Evolutionary conservation across 2,113 vertebrate genomes (phyloP).

Genomic region (Semnornis frantzii): DNA sequence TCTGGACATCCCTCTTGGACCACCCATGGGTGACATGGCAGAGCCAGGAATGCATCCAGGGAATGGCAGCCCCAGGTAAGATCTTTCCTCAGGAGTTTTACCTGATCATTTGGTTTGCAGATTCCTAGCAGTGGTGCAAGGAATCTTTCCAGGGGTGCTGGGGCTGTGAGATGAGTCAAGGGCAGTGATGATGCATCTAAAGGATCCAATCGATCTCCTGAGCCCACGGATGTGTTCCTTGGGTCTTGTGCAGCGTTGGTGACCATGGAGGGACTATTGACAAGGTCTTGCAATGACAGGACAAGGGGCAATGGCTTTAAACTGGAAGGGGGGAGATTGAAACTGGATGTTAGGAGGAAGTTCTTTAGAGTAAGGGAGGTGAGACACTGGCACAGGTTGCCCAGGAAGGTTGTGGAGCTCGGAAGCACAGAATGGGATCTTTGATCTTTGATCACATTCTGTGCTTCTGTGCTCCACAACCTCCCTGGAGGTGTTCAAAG

Average conservation of each 20-base stretch:
- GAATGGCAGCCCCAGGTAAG: neutral
- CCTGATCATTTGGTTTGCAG: neutral
- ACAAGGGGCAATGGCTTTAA: no score
- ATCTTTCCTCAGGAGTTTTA: neutral
- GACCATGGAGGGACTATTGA: no score
- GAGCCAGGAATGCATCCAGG: neutral
- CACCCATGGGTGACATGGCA: rapidly evolving
- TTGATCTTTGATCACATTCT: no score
- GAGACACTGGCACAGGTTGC: no score
- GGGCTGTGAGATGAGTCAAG: rapidly evolving
- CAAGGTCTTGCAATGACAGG: no score
- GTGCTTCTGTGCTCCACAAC: no score
- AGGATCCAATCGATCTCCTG: neutral
- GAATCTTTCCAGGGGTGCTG: neutral
- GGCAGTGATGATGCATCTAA: neutral
- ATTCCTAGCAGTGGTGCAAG: neutral
- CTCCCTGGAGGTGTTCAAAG: no score
- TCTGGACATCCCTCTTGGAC: neutral
- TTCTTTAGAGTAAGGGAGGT: no score
- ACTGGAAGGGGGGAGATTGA: no score
- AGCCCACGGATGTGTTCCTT: rapidly evolving
- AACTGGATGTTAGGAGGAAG: no score
- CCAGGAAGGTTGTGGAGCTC: no score
- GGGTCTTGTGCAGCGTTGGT: neutral
- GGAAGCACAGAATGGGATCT: no score